These are phyloP conservation scores for Poecile atricapillus DNA, from an alignment of 2,113 vertebrate species.

Conservation along the genomic window DNA sequence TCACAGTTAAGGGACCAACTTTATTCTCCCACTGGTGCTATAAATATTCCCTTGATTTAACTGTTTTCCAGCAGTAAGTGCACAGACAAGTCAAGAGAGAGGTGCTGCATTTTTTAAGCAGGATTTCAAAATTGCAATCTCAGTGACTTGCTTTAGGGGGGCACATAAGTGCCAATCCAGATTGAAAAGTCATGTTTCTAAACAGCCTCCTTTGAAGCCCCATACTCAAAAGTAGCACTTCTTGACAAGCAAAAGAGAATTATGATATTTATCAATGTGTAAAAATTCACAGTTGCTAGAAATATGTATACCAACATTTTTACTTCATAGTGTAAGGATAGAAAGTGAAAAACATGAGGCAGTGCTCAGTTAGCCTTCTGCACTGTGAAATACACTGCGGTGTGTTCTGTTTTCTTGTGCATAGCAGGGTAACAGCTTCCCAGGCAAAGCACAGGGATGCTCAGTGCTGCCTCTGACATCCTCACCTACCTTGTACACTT, in stretches of 20 bases:
- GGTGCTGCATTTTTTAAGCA: neutral
- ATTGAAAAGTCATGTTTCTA: neutral
- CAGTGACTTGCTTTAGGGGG: neutral
- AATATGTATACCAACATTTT: neutral
- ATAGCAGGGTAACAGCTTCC: neutral
- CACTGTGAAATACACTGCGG: neutral
- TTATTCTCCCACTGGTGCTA: slow-evolving; percentile 25
- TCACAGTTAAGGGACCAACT: neutral
- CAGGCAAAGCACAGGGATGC: neutral
- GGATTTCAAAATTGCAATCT: neutral
- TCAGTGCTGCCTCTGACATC: neutral
- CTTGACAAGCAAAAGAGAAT: slow-evolving; percentile 5
- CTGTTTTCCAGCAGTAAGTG: slow-evolving; percentile 15
- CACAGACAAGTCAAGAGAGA: neutral
- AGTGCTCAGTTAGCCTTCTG: neutral
- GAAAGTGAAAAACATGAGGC: neutral
- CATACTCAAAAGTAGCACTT: fast-evolving
- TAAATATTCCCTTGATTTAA: slow-evolving; percentile 42
- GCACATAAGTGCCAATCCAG: neutral
- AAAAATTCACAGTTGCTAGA: neutral
- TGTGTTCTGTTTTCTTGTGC: neutral
- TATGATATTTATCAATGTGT: neutral
- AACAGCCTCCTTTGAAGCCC: neutral
- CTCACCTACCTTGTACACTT: neutral
- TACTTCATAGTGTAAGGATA: neutral